Base-by-base conservation (phyloP, 2,113 vertebrate genomes). In the Alouatta palliata region DNA sequence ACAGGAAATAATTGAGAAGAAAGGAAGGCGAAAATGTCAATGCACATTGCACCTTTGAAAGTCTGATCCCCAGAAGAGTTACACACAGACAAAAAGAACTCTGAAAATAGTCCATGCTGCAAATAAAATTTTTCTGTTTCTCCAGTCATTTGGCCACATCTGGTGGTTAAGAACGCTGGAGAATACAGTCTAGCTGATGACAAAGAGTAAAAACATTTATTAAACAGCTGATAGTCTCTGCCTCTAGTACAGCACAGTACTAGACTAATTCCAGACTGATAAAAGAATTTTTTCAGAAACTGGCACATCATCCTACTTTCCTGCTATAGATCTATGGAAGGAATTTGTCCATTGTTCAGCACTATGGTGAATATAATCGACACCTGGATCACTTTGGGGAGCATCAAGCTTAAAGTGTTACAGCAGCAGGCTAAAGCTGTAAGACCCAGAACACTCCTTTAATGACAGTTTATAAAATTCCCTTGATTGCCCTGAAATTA, bases 71-170 rank as follows among this genome's bases (percentile, higher is more conserved):
- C 54, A 80, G 40, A 84, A 88, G 27, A 2, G 5, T 85, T 81
- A 43, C 13, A 95, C 30, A 90, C 8, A 89, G 45, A 80, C 20
- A 92, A 61, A 96, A 96, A 47, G 12, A 93, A 84, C 19, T 88
- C 58, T 70, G 37, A 89, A 83, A 93, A 76, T 25, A 83, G 17
- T 45, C 37, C 4, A 54, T 79, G 37, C n/a, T 87, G 14, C 79
- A 94, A 79, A 40, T 71, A 52, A 73, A 56, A 14, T 9, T 35
- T 61, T 91, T 82, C 49, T 89, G 12, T 93, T 64, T 76, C 52
- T 82, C 37, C 17, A 47, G 58, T n/a, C 77, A 77, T 40, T n/a
- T 88, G 58, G 35, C 10, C 58, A 85, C 43, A 43, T 43, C 7
- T 79, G 9, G 10, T 70, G 9, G 16, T n/a, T 85, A 91, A 92